Evolutionary conservation across 1,140 invertebrate species (phyloP).

Genomic region (Coboldia fuscipes): DNA sequence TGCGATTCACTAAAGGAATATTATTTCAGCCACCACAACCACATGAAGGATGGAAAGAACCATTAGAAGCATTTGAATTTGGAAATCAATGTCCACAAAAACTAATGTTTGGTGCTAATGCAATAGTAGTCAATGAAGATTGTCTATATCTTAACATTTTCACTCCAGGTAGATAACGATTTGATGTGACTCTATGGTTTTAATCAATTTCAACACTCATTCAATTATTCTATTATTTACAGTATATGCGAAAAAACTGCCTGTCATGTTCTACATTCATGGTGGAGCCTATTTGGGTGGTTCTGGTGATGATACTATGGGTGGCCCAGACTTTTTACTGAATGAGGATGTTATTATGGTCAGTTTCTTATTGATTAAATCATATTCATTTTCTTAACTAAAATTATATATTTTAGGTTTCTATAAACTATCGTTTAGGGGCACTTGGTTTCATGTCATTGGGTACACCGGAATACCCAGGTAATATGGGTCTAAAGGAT

Average conservation of each 20-base stretch:
- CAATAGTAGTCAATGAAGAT: constrained; percentile 31
- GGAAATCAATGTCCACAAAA: constrained; percentile 31
- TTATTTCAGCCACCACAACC: constrained; percentile 29
- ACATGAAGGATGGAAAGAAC: constrained; percentile 32
- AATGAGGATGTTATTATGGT: constrained; percentile 41
- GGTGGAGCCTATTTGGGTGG: constrained; percentile 47
- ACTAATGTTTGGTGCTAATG: constrained; percentile 28
- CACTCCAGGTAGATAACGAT: constrained; percentile 20
- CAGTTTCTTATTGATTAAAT: no score
- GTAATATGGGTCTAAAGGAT: constrained; percentile 18
- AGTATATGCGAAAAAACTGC: constrained; percentile 14
- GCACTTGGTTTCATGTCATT: constrained; percentile 37
- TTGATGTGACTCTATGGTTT: constrained; percentile 11
- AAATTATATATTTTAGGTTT: constrained; percentile 41
- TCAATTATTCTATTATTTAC: constrained; percentile 6
- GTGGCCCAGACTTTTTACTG: constrained; percentile 35
- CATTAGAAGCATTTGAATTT: constrained; percentile 31
- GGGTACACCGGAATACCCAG: constrained; percentile 14
- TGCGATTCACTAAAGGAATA: not conserved
- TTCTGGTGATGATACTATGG: constrained; percentile 24
- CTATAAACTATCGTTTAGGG: constrained; percentile 46
- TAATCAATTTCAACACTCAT: not conserved
- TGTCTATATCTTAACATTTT: constrained; percentile 32
- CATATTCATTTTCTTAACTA: no score
- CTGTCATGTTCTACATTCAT: constrained; percentile 61